These are phyloP conservation scores for Siniperca scherzeri DNA, from an alignment of 2,797 vertebrate species.

Conservation along the genomic window DNA sequence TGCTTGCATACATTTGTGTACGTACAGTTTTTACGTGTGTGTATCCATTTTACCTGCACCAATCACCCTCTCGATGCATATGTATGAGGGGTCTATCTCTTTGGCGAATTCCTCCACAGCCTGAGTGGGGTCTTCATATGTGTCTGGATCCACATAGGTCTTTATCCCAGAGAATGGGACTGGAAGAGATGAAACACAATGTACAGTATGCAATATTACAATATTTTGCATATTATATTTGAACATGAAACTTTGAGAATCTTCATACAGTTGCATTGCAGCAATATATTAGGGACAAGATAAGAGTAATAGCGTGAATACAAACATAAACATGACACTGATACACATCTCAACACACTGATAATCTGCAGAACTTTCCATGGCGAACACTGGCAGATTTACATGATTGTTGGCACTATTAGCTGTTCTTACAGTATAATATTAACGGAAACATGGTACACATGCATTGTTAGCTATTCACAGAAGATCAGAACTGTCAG, in stretches of 20 bases:
- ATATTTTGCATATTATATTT: background rate
- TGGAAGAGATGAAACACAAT: constrained; percentile 67
- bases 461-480: background rate
- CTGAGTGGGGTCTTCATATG: constrained; percentile 95
- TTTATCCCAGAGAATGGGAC: constrained; percentile 94
- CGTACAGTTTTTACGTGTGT: background rate
- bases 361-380: background rate
- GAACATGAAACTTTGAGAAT: background rate
- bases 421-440: background rate
- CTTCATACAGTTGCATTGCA: background rate
- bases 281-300: background rate
- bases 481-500: background rate
- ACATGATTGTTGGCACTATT: background rate
- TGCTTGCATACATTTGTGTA: background rate
- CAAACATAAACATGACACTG: background rate
- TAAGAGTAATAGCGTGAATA: background rate
- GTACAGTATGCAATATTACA: constrained; percentile 60
- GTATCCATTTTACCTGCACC: constrained; percentile 89
- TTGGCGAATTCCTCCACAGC: constrained; percentile 98
- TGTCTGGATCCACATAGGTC: constrained; percentile 97
- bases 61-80: constrained; percentile 97
- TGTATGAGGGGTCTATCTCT: constrained; percentile 97
- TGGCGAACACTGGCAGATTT: background rate
- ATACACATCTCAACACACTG: background rate
- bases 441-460: background rate